phyloP scores from a whole-genome alignment of 2,797 vertebrate genomes.

The Gambelia wislizenii region DNA sequence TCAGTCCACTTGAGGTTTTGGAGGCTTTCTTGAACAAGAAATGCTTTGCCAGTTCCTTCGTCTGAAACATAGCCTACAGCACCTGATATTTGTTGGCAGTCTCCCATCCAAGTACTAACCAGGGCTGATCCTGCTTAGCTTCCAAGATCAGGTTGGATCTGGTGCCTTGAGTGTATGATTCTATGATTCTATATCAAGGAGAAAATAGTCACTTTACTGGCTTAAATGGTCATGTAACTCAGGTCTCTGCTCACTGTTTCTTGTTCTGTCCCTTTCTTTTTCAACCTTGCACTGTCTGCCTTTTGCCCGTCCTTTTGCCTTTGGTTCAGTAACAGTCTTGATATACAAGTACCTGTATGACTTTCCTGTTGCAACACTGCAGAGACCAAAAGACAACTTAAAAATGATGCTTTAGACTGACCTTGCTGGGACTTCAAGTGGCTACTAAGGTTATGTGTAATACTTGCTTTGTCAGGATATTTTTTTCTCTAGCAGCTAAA shows the following conservation, averaged over 20 bases:
- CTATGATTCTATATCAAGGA: background rate
- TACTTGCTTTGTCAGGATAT: slow-evolving; percentile 41
- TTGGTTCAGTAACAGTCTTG: background rate
- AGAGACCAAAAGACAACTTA: slow-evolving; percentile 4
- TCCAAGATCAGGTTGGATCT: too few relatives aligned
- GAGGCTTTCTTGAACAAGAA: too few relatives aligned
- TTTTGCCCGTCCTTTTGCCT: background rate
- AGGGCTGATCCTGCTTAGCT: too few relatives aligned
- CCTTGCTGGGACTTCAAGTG: slow-evolving; percentile 43
- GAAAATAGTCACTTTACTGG: background rate
- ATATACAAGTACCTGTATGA: background rate
- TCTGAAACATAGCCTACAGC: too few relatives aligned
- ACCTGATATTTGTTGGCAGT: too few relatives aligned
- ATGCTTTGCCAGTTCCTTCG: too few relatives aligned
- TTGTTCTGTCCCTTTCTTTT: background rate
- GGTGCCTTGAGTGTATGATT: background rate
- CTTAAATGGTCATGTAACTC: background rate
- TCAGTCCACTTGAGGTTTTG: too few relatives aligned
- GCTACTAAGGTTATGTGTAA: slow-evolving; percentile 10
- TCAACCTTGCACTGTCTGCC: background rate
- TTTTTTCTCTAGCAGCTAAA: slow-evolving; percentile 53
- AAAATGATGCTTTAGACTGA: slow-evolving; percentile 24
- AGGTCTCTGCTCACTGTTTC: background rate
- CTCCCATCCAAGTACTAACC: too few relatives aligned
- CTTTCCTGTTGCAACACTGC: background rate